Base-by-base conservation (phyloP, 2,888 invertebrate genomes). In the Agapostemon virescens region DNA sequence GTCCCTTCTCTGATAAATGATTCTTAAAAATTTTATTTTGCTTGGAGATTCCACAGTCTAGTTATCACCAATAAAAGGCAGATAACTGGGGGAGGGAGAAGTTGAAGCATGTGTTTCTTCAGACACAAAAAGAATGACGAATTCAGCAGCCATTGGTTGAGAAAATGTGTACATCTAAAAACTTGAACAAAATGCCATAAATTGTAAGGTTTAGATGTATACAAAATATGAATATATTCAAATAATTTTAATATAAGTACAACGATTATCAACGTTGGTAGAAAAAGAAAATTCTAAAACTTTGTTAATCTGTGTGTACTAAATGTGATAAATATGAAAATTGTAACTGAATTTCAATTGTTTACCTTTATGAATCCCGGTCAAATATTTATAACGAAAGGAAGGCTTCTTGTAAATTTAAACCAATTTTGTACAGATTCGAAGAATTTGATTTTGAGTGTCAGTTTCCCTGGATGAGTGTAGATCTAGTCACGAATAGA, bases 401-500 rank as follows among this genome's bases (percentile, higher is more conserved):
- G 13, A 20, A 42, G 40, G 30, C 26, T 30, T 40, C 26, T 66
- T 42, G 26, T 23, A 20, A 66, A 40, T 40, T 40, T 64, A 40
- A 26, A 9, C 9, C 15, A 40, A 40, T 26, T 30, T 64, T 38
- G 23, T 64, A 38, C 23, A 7, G 3, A 23, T 42, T 26, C 42
- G 38, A 17, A 38, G 40, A 26, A 42, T 61, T 61, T 20, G 33
- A 49, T 30, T 79, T 67, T 67, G 74, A 73, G 90, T 94, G 90
- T 91, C 94, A 93, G 93, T 93, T 93, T 95, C 95, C 95, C 94
- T 95, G 95, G 95, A 95, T 95, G 95, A 95, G 95, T 95, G 95
- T 95, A 95, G 95, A 95, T 95, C 95, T 95, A 95, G 95, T 95
- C 95, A 95, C 95, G 95, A 93, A 93, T 88, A 91, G 89, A 90